These are phyloP conservation scores for Channallabes apus DNA, from an alignment of 2,797 vertebrate genomes.

Conservation along the genomic window DNA sequence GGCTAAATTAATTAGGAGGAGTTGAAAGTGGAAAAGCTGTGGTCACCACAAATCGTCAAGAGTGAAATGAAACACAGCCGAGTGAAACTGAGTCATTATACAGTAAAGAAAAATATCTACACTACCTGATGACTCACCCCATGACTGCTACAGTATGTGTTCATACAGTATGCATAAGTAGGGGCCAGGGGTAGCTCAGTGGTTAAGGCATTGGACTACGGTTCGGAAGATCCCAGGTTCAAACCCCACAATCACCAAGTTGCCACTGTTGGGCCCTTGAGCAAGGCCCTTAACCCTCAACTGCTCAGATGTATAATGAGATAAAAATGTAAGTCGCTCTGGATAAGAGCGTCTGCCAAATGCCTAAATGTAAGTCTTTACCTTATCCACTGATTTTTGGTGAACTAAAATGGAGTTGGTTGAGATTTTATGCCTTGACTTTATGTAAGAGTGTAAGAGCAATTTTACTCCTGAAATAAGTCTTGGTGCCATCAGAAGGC, in stretches of 20 bases:
- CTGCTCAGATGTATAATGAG: too few relatives aligned
- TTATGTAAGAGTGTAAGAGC: not conserved
- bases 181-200: too few relatives aligned
- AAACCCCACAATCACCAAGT: too few relatives aligned
- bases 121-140: not conserved
- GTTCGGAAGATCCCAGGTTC: too few relatives aligned
- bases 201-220: too few relatives aligned
- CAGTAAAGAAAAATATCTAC: conserved; percentile 7
- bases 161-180: not conserved
- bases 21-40: conserved; percentile 8
- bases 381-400: not conserved
- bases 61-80: conserved; percentile 14
- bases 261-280: too few relatives aligned
- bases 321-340: too few relatives aligned
- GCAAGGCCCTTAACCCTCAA: too few relatives aligned
- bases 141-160: not conserved
- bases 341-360: too few relatives aligned
- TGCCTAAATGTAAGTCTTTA: too few relatives aligned
- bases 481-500: not conserved
- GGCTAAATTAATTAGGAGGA: not conserved
- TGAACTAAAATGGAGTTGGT: not conserved
- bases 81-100: not conserved
- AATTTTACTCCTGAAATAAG: not conserved
- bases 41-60: not conserved
- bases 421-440: not conserved